A percentile compares a stretch with the other conserved stretches of the same genome.
Evolutionary conservation across 37 sponge, comb jelly and placozoan species (phyloP).

Genomic region (Corticium candelabrum): DNA sequence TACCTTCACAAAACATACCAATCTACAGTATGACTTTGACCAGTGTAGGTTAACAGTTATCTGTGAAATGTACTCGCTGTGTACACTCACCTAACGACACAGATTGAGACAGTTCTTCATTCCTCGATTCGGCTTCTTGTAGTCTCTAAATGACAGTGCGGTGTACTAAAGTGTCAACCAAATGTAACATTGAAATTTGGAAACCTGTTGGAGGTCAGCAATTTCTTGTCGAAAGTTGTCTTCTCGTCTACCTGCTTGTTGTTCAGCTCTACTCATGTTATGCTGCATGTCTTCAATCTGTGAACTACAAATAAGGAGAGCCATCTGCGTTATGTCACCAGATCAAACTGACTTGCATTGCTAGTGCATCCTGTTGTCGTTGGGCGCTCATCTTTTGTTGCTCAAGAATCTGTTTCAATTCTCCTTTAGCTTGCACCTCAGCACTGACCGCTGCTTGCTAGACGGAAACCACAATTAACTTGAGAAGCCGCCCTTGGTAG

Average conservation of each 20-base stretch:
- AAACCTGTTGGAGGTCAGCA: constrained; percentile 48
- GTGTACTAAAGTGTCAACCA: not conserved
- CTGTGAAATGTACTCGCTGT: no score
- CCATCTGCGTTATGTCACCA: not conserved
- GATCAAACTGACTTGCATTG: constrained; percentile 46
- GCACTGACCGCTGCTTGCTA: constrained; percentile 58
- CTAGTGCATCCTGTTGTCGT: constrained; percentile 49
- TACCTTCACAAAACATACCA: no score
- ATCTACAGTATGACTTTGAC: no score
- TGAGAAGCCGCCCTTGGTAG: no score
- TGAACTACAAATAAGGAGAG: not conserved
- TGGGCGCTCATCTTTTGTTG: constrained; percentile 30
- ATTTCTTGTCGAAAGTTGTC: constrained; percentile 73
- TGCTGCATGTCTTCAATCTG: constrained; percentile 68
- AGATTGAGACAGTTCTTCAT: constrained; percentile 66
- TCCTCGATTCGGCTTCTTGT: constrained; percentile 81
- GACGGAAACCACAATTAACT: no score
- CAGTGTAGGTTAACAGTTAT: no score
- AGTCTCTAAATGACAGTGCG: constrained; percentile 39
- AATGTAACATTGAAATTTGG: not conserved
- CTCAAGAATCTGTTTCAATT: constrained; percentile 43
- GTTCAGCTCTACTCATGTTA: constrained; percentile 57
- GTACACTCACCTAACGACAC: constrained; percentile 61
- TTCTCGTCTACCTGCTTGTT: constrained; percentile 78
- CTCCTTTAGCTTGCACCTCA: constrained; percentile 50